These are phyloP conservation scores for Phortica okadai DNA, from an alignment of 2,888 invertebrate genomes.

Conservation along the genomic window DNA sequence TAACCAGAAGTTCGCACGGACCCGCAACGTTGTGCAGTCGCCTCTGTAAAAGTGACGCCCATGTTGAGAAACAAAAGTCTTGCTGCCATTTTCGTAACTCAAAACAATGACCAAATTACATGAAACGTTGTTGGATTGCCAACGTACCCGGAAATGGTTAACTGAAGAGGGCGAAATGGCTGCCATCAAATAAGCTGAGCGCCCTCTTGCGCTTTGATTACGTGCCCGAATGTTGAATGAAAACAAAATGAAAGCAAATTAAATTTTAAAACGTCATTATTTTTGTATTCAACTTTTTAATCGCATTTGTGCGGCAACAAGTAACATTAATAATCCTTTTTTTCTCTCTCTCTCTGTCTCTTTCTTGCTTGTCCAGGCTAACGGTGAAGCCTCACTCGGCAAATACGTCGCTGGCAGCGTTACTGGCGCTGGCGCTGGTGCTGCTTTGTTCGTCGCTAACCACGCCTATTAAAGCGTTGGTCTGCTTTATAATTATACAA, in stretches of 20 bases:
- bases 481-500: slow-evolving; percentile 33
- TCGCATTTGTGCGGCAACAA: not conserved
- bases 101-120: not conserved
- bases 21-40: not conserved
- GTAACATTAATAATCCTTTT: slow-evolving; percentile 42
- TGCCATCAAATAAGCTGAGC: no score
- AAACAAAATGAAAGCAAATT: not conserved
- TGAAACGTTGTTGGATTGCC: no score
- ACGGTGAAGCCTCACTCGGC: slow-evolving; percentile 93
- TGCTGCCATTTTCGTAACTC: not conserved
- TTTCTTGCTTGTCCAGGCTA: slow-evolving; percentile 82
- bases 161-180: no score
- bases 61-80: not conserved
- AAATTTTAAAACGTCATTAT: slow-evolving; percentile 19
- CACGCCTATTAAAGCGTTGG: slow-evolving; percentile 89
- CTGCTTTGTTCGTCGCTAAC: slow-evolving; percentile 95
- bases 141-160: no score
- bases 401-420: slow-evolving; percentile 93
- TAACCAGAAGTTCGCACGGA: not conserved
- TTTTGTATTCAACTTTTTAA: slow-evolving; percentile 1
- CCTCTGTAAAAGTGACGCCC: not conserved
- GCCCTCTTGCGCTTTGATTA: no score
- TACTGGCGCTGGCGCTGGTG: slow-evolving; percentile 89
- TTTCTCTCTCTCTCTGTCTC: slow-evolving; percentile 29
- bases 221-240: no score